A percentile compares a stretch with the other conserved stretches of the same genome.
phyloP scores from a whole-genome alignment of 2,888 invertebrate genomes.

The Pelosia muscerda region DNA sequence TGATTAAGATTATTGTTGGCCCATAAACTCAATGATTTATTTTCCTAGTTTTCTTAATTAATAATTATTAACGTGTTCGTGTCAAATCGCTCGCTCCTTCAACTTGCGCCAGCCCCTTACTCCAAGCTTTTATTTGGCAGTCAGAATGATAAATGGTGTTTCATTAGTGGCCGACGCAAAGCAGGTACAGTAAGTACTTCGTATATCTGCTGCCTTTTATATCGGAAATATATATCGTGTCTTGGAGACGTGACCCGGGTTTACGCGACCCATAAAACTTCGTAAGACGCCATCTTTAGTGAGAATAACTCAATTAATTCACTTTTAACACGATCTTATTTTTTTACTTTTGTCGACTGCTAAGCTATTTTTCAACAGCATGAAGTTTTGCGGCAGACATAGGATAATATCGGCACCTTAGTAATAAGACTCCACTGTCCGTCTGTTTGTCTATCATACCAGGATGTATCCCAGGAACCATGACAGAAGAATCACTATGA shows the following conservation, averaged over 20 bases:
- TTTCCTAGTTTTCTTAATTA: no score
- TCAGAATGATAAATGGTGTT: slow-evolving; percentile 81
- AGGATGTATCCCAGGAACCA: no score
- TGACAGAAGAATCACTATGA: no score
- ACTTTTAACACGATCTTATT: background rate
- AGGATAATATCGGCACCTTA: no score
- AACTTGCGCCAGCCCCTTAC: slow-evolving; percentile 42
- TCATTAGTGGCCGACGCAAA: slow-evolving; percentile 74
- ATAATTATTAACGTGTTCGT: background rate
- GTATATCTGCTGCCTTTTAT: slow-evolving; percentile 69
- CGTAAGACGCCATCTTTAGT: slow-evolving; percentile 18
- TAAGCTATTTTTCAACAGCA: background rate
- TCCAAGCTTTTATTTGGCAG: slow-evolving; percentile 79
- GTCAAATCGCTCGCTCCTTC: slow-evolving; percentile 26
- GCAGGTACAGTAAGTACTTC: slow-evolving; percentile 62
- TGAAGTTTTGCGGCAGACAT: no score
- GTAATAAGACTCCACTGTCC: no score
- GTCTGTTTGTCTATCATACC: no score
- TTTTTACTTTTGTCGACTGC: background rate
- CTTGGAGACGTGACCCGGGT: slow-evolving; percentile 31
- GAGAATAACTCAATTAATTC: slow-evolving; percentile 13
- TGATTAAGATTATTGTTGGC: no score
- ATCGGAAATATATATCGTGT: slow-evolving; percentile 52
- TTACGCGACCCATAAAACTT: slow-evolving; percentile 38
- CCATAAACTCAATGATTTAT: no score